Conservation (phyloP, 2,113 vertebrate species). For the Serranochromis macrocephalus region DNA sequence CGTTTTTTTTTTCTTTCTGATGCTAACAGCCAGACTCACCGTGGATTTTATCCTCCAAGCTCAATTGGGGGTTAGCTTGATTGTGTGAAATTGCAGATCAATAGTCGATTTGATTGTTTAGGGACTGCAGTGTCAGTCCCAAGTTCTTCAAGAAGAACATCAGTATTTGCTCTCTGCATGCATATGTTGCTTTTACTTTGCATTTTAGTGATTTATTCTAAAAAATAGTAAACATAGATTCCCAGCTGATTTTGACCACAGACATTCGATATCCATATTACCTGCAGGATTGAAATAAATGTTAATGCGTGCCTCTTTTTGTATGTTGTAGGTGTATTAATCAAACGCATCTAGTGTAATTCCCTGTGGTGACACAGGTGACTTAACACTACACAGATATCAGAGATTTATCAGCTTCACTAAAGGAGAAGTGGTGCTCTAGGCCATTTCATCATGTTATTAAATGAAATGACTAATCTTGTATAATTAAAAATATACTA, state of each 20-base stretch:
- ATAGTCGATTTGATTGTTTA: slow-evolving; percentile 10
- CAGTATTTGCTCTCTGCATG: not conserved
- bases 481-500: slow-evolving; percentile 42
- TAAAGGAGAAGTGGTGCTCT: not conserved
- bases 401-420: slow-evolving; percentile 7
- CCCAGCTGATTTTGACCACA: not conserved
- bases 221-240: not conserved
- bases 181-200: not conserved
- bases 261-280: accelerated
- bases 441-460: slow-evolving; percentile 1
- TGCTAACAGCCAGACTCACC: not conserved
- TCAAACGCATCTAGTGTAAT: not conserved
- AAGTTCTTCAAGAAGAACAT: not conserved
- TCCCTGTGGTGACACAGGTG: not conserved
- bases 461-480: slow-evolving; percentile 28
- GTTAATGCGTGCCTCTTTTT: not conserved
- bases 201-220: not conserved
- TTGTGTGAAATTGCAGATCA: slow-evolving; percentile 22
- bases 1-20: not conserved
- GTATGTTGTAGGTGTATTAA: not conserved
- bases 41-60: not conserved
- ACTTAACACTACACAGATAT: not conserved
- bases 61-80: not conserved
- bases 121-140: not conserved
- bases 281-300: not conserved